phyloP scores from a whole-genome alignment of 2,113 vertebrate species.

The Phasianus colchicus region DNA sequence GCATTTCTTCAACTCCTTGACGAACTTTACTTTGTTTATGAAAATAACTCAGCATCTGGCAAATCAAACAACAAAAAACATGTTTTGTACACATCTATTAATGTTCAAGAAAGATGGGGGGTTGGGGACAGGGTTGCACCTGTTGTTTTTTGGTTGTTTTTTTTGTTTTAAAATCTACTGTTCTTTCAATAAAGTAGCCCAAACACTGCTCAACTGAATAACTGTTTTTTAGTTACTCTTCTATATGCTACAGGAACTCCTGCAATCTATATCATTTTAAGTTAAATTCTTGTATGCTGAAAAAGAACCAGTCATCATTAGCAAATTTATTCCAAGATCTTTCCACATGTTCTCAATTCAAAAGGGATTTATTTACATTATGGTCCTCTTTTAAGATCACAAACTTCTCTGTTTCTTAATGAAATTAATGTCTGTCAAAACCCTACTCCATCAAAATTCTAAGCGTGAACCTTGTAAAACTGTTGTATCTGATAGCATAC shows the following conservation, averaged over 20 bases:
- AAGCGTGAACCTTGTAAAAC: not conserved
- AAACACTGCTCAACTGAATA: not conserved
- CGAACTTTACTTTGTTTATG: constrained; percentile 87
- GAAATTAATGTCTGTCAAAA: not conserved
- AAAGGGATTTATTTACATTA: not conserved
- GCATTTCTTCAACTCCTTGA: constrained; percentile 90
- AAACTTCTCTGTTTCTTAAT: not conserved
- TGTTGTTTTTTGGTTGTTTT: not conserved
- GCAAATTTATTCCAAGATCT: not conserved
- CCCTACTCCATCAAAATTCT: not conserved
- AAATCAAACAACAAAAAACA: not conserved
- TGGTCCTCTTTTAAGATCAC: not conserved
- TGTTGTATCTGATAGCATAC: not conserved
- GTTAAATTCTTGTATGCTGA: not conserved
- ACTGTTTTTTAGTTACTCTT: not conserved
- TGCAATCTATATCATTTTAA: not conserved
- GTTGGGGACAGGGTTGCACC: rapidly evolving
- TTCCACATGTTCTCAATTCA: not conserved
- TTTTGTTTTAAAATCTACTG: not conserved
- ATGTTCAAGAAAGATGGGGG: not conserved
- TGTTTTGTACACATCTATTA: not conserved
- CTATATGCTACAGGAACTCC: not conserved
- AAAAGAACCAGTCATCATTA: not conserved
- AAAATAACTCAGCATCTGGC: constrained; percentile 89
- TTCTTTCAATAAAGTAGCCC: not conserved